phyloP scores from a whole-genome alignment of 2,888 invertebrate species.

The Tribolium freemani region DNA sequence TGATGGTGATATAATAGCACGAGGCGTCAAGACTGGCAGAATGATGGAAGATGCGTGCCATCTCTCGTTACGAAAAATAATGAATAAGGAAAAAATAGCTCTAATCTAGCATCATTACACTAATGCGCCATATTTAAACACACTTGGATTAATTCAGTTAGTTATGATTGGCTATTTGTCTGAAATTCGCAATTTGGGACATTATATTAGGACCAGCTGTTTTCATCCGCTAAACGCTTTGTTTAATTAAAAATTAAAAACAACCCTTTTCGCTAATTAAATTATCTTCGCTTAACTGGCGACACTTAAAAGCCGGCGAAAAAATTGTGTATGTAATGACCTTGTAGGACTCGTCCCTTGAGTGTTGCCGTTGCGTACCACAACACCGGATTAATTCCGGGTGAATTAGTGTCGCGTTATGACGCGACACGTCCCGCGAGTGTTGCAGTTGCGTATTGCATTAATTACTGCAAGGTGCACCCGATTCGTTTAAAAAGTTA shows the following conservation, averaged over 20 bases:
- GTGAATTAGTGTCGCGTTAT: not conserved
- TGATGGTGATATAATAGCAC: conserved; percentile 25
- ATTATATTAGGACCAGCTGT: not conserved
- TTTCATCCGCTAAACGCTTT: not conserved
- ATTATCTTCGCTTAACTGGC: not conserved
- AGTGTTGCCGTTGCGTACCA: not conserved
- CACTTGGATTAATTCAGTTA: too few relatives aligned
- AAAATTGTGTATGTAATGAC: too few relatives aligned
- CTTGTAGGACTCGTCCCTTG: not conserved
- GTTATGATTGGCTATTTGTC: too few relatives aligned
- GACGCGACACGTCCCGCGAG: not conserved
- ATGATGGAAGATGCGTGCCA: conserved; percentile 36
- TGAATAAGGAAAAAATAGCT: conserved; percentile 10
- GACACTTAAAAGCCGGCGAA: not conserved
- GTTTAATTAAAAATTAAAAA: conserved; percentile 10
- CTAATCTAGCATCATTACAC: not conserved
- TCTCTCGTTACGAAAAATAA: conserved; percentile 25
- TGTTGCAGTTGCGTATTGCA: not conserved
- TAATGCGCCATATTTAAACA: not conserved
- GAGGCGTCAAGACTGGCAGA: conserved; percentile 16
- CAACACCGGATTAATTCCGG: too few relatives aligned
- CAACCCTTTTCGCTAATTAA: not conserved
- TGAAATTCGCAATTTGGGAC: not conserved
- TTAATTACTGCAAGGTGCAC: not conserved
- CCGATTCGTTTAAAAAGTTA: conserved; percentile 6